Percentiles rank a stretch among this genome's conserved stretches.
Evolutionary conservation across 2,888 invertebrate species (phyloP).

Genomic region (Pseudococcus viburni): DNA sequence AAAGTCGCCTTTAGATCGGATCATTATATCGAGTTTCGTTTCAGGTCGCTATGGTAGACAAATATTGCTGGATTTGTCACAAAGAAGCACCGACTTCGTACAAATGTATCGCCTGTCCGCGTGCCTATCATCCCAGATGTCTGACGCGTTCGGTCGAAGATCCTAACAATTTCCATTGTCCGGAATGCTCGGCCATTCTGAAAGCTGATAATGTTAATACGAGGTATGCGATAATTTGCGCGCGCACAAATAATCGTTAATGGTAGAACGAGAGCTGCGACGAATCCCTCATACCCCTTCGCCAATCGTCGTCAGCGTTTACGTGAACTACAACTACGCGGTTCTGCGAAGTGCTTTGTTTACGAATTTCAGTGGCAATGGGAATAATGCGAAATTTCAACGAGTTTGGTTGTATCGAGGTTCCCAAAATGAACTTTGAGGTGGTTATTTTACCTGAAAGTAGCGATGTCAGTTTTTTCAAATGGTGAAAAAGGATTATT

Average conservation of each 20-base stretch:
- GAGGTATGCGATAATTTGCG: slow-evolving; percentile 72
- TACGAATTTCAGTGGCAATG: background rate
- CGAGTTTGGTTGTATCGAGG: too few species aligned
- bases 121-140: slow-evolving; percentile 88
- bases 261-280: background rate
- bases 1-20: background rate
- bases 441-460: too few species aligned
- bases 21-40: background rate
- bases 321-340: background rate
- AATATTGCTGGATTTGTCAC: slow-evolving; percentile 94
- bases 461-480: too few species aligned
- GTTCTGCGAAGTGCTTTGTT: background rate
- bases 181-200: slow-evolving; percentile 84
- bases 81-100: slow-evolving; percentile 75
- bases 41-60: slow-evolving; percentile 75
- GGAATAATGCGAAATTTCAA: too few species aligned
- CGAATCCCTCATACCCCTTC: background rate
- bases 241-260: slow-evolving; percentile 34
- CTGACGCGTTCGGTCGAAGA: slow-evolving; percentile 70
- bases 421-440: too few species aligned
- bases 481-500: too few species aligned
- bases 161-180: slow-evolving; percentile 74
- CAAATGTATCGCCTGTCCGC: slow-evolving; percentile 86
- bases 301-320: background rate
- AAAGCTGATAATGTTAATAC: slow-evolving; percentile 82